Evolutionary conservation across 2,888 invertebrate species (phyloP).

Genomic region (Agonopterix subpropinquella): DNA sequence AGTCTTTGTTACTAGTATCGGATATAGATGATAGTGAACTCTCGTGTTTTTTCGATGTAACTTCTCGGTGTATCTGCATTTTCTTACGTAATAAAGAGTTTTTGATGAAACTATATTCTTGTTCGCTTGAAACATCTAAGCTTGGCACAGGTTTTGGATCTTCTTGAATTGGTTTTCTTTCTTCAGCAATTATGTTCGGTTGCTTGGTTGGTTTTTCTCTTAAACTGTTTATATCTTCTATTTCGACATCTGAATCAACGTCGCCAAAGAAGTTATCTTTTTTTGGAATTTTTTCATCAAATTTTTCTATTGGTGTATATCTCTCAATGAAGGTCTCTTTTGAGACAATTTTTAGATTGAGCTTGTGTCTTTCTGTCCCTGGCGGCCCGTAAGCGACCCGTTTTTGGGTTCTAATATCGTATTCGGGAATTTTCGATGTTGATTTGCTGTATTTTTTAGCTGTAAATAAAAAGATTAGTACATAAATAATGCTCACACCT

Average conservation of each 20-base stretch:
- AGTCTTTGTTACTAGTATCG: constrained; percentile 22
- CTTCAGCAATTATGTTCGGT: no score
- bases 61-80: constrained; percentile 14
- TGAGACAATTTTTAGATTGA: constrained; percentile 16
- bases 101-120: background rate
- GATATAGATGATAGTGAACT: constrained; percentile 10
- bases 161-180: background rate
- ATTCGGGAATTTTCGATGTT: constrained; percentile 10
- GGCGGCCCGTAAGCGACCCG: constrained; percentile 33
- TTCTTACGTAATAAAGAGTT: constrained; percentile 19
- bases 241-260: constrained; percentile 24
- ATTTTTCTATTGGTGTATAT: background rate
- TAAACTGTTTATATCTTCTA: background rate
- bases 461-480: background rate
- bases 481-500: background rate
- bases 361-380: constrained; percentile 14
- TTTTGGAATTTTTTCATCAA: constrained; percentile 5
- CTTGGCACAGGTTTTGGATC: background rate
- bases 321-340: constrained; percentile 1
- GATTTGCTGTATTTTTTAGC: constrained; percentile 3
- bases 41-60: constrained; percentile 10
- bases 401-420: constrained; percentile 12
- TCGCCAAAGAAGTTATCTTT: constrained; percentile 18
- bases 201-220: no score
- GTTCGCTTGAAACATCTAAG: no score